These are phyloP conservation scores for Hydropotes inermis DNA, from an alignment of 2,113 vertebrate genomes.

Conservation along the genomic window DNA sequence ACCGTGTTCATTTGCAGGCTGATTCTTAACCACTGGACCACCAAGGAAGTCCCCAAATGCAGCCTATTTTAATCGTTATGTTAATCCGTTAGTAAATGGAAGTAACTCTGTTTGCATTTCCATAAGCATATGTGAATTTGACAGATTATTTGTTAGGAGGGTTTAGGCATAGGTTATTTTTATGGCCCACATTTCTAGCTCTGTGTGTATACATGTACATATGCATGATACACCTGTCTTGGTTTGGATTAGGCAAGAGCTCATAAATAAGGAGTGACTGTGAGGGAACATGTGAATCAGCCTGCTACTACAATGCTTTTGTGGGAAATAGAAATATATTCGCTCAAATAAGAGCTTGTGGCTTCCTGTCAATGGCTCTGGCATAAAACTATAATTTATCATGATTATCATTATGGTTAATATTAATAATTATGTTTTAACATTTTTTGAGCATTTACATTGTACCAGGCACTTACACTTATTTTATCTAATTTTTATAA, in stretches of 20 bases:
- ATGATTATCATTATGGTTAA: background rate
- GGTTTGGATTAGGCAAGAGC: background rate
- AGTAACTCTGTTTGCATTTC: background rate
- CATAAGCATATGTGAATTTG: background rate
- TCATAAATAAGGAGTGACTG: background rate
- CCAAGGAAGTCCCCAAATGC: background rate
- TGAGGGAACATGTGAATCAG: background rate
- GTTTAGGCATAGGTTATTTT: background rate
- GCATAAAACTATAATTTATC: background rate
- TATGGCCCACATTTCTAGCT: background rate
- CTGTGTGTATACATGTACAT: background rate
- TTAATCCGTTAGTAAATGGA: background rate
- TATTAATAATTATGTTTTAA: conserved; percentile 21
- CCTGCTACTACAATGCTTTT: background rate
- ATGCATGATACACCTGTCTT: background rate
- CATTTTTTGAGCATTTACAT: conserved; percentile 2
- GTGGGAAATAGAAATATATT: background rate
- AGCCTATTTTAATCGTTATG: background rate
- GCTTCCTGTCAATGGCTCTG: conserved; percentile 8
- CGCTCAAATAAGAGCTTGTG: background rate
- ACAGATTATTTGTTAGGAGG: background rate
- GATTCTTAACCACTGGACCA: background rate
- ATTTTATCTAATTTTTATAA: background rate
- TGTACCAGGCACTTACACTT: background rate
- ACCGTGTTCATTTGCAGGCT: background rate